Evolutionary conservation across 2,888 invertebrate species (phyloP).

Genomic region (Crematogaster levior): DNA sequence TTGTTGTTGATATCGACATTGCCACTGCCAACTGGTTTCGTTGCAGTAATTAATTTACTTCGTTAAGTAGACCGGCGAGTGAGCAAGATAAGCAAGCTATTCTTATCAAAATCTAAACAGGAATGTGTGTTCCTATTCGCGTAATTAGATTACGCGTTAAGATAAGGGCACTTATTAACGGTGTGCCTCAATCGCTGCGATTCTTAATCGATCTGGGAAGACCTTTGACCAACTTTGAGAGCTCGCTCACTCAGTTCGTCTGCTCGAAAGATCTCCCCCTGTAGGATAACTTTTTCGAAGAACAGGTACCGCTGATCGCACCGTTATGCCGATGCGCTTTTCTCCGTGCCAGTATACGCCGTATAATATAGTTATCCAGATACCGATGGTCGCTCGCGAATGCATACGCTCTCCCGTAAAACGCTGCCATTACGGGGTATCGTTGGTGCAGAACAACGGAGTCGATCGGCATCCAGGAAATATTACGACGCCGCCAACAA

Average conservation of each 20-base stretch:
- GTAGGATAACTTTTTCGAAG: conserved; percentile 74
- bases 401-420: conserved; percentile 67
- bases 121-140: conserved; percentile 31
- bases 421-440: conserved; percentile 68
- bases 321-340: conserved; percentile 78
- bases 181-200: conserved; percentile 12
- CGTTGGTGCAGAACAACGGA: conserved; percentile 69
- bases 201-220: conserved; percentile 53
- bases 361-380: conserved; percentile 80
- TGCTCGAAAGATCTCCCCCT: conserved; percentile 9
- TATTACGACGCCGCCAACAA: conserved; percentile 56
- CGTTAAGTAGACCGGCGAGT: neutral
- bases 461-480: conserved; percentile 67
- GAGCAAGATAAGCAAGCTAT: conserved; percentile 45
- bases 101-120: conserved; percentile 32
- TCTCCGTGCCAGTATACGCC: conserved; percentile 72
- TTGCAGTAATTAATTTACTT: conserved; percentile 42
- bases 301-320: conserved; percentile 78
- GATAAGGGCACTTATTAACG: conserved; percentile 52
- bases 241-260: conserved; percentile 35
- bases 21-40: neutral
- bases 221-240: conserved; percentile 56
- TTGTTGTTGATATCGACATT: conserved; percentile 1
- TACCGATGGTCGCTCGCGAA: conserved; percentile 54
- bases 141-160: conserved; percentile 23